Percentiles rank a stretch among this genome's conserved stretches.
phyloP scores from a whole-genome alignment of 1,140 invertebrate species.

The Heliconius eleuchia region DNA sequence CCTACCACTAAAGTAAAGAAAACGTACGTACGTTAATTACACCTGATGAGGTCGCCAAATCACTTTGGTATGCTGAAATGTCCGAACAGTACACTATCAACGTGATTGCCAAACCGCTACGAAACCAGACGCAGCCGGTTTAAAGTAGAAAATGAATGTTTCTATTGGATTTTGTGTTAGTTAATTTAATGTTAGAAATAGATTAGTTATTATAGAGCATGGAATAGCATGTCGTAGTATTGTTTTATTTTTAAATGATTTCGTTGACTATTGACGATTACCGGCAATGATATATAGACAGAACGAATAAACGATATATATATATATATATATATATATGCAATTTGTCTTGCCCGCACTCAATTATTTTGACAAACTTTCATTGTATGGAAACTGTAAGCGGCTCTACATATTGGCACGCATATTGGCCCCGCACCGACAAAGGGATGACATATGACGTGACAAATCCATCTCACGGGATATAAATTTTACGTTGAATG shows the following conservation, averaged over 20 bases:
- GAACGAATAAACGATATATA: too few relatives aligned
- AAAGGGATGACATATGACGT: slow-evolving; percentile 51
- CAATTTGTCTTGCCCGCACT: neutral
- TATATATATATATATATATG: neutral
- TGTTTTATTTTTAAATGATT: too few relatives aligned
- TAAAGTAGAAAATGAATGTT: neutral
- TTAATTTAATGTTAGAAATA: neutral
- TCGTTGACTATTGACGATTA: too few relatives aligned
- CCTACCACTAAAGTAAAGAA: neutral
- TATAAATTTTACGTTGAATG: slow-evolving; percentile 45
- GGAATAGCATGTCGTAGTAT: too few relatives aligned
- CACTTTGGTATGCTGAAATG: slow-evolving; percentile 7
- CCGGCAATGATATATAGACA: too few relatives aligned
- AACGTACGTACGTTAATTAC: neutral
- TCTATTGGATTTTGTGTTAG: neutral
- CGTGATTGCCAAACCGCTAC: slow-evolving; percentile 9
- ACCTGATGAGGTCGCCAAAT: slow-evolving; percentile 12
- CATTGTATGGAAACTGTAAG: slow-evolving; percentile 26
- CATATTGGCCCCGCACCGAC: slow-evolving; percentile 28
- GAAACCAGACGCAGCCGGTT: neutral
- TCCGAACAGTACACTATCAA: neutral
- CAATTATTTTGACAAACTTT: slow-evolving; percentile 22
- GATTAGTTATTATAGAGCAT: too few relatives aligned
- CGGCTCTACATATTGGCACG: slow-evolving; percentile 21
- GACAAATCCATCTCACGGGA: slow-evolving; percentile 52